phyloP scores from a whole-genome alignment of 2,888 invertebrate genomes.

The Rhopalosiphum nymphaeae region DNA sequence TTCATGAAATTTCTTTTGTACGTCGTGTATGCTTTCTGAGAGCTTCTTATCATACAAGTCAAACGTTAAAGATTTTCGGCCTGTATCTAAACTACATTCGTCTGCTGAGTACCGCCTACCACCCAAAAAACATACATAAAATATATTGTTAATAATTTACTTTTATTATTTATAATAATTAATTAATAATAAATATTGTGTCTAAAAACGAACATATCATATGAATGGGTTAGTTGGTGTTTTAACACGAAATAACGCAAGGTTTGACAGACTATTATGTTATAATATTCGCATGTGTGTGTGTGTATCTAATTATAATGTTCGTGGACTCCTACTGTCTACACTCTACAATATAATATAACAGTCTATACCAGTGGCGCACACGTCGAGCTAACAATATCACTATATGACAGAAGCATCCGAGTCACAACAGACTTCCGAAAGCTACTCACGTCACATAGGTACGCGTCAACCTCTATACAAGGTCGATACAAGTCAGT shows the following conservation, averaged over 20 bases:
- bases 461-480: constrained; percentile 45
- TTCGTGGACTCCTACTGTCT: constrained; percentile 49
- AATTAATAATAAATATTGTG: not conserved
- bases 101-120: constrained; percentile 52
- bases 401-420: constrained; percentile 15
- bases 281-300: constrained; percentile 16
- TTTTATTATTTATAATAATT: not conserved
- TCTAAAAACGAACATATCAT: not conserved
- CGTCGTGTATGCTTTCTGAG: constrained; percentile 49
- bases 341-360: not conserved
- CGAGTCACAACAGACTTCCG: constrained; percentile 40
- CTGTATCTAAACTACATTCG: constrained; percentile 40
- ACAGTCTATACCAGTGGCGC: not conserved
- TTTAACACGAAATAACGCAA: not conserved
- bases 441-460: constrained; percentile 54
- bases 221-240: not conserved
- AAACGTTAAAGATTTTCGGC: constrained; percentile 15
- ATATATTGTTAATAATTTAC: not conserved
- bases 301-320: constrained; percentile 52
- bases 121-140: not conserved
- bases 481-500: constrained; percentile 25
- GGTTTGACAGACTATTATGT: constrained; percentile 34
- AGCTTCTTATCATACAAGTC: constrained; percentile 31
- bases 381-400: constrained; percentile 44
- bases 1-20: constrained; percentile 51